A percentile compares a stretch with the other conserved stretches of the same genome.
Conservation (phyloP, 2,113 vertebrate genomes). For the Nymphicus hollandicus region DNA sequence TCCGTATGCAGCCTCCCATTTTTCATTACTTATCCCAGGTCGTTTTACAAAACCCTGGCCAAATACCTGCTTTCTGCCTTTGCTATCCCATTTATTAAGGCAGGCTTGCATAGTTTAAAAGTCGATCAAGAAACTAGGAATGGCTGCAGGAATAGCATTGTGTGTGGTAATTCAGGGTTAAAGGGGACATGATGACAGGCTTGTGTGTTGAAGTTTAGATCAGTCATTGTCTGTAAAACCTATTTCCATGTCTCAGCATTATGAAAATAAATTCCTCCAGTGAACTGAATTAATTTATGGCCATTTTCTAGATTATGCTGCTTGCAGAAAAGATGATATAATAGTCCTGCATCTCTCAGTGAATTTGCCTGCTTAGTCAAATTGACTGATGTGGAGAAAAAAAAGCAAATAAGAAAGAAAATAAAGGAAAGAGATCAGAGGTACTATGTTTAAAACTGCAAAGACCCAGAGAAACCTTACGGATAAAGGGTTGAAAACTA, state of each 20-base stretch:
- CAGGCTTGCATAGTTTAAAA: background rate
- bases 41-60: background rate
- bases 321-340: background rate
- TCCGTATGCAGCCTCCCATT: background rate
- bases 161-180: background rate
- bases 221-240: background rate
- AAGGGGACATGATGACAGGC: background rate
- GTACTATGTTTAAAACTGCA: background rate
- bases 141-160: background rate
- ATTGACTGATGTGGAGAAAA: background rate
- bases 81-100: background rate
- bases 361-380: background rate
- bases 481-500: background rate
- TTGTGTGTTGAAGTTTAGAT: background rate
- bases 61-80: background rate
- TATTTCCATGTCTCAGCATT: background rate
- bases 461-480: background rate
- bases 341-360: background rate
- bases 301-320: slow-evolving; percentile 16
- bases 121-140: background rate
- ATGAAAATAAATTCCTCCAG: background rate
- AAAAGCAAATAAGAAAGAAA: background rate
- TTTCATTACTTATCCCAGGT: background rate
- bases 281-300: background rate
- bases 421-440: background rate